A percentile compares a stretch with the other conserved stretches of the same genome.
These are phyloP conservation scores for Nannoperca australis DNA, from an alignment of 2,797 vertebrate species.

Conservation along the genomic window DNA sequence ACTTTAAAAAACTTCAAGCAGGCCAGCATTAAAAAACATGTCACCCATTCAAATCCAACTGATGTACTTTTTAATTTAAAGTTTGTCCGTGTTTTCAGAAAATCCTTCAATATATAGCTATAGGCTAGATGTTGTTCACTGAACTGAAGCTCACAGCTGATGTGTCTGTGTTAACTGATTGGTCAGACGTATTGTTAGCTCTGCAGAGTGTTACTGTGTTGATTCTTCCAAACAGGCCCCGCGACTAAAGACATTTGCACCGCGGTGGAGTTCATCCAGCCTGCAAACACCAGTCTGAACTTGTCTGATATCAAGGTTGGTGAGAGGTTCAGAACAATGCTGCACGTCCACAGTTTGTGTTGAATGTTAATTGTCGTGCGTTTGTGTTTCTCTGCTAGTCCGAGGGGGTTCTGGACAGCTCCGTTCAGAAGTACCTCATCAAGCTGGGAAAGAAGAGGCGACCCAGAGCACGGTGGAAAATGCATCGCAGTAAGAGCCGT, in stretches of 20 bases:
- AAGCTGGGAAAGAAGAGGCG: conserved; percentile 6
- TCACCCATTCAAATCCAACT: too few species aligned
- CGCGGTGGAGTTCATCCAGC: conserved; percentile 20
- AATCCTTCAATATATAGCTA: too few species aligned
- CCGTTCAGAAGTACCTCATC: conserved; percentile 14
- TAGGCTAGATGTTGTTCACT: too few species aligned
- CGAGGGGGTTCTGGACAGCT: not conserved
- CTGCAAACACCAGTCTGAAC: not conserved
- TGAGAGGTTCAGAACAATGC: not conserved
- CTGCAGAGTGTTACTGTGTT: not conserved
- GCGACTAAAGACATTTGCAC: conserved; percentile 29
- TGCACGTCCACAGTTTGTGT: not conserved
- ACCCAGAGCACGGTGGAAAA: not conserved
- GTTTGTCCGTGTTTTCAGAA: too few species aligned
- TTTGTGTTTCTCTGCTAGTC: not conserved
- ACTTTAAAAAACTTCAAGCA: too few species aligned
- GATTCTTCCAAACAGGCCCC: not conserved
- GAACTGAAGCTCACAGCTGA: too few species aligned
- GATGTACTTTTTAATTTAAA: too few species aligned
- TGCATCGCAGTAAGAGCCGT: accelerated
- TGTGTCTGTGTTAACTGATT: too few species aligned
- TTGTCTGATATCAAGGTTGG: not conserved
- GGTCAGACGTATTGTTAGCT: not conserved
- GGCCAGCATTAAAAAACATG: too few species aligned
- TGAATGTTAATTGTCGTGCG: not conserved